Base-by-base conservation (phyloP, 1,140 invertebrate species). In the Drosophila teissieri region DNA sequence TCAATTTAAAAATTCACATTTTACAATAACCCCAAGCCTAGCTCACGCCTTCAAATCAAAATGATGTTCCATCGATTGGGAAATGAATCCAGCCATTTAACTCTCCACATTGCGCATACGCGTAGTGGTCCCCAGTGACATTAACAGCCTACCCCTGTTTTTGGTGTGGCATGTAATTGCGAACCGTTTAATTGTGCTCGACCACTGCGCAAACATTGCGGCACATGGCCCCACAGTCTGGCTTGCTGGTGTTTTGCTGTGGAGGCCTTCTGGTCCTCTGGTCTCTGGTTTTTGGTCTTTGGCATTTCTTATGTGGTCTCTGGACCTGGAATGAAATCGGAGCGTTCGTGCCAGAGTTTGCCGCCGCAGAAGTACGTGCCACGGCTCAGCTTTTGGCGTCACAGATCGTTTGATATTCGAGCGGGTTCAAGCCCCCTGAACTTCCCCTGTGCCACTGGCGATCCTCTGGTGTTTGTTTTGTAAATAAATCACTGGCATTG, bases 391-490 rank as follows among this genome's bases (percentile, higher is more conserved):
- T 84, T 88, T 89, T 7, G 34, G 54, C 84, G 75, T 90, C 85
- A 90, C 85, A 90, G 80, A 85, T 85, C 85, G 80, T 84, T 89
- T 89, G 80, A 79, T 79, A 88, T 88, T 63, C 31, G 70, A 88
- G 78, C 61, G 70, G 64, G 48, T 40, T 48, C 3, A 19, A 8
- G 45, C 15, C 58, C 48, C 19, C 42, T 2, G 10, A 15, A 11
- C 14, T 17, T 6, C 69, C 15, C 39, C 22, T 27, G 36, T 14
- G 52, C 62, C 34, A 40, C 36, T 48, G 49, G 34, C 42, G 64
- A 70, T 72, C 48, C 51, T 67, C 61, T 64, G 72, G 58, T 80
- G 80, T 90, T 80, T 89, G 80, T 64, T 88, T 73, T 89, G 80
- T 73, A 78, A 89, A 84, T 88, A 90, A 88, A 88, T 88, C 85